Evolutionary conservation across 2,888 invertebrate genomes (phyloP).

Genomic region (Erebia palarica): DNA sequence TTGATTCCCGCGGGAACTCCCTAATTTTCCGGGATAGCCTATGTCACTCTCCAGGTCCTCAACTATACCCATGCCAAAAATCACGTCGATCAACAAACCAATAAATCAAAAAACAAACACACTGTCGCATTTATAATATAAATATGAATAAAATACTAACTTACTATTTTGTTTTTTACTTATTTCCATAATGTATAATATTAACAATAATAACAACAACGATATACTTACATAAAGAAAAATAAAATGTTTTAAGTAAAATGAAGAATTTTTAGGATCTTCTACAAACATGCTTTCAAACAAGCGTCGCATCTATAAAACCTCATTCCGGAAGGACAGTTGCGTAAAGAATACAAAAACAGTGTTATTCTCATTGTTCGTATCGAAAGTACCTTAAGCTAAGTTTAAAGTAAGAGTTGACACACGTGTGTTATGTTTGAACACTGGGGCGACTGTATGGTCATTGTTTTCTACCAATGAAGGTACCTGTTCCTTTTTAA

Average conservation of each 20-base stretch:
- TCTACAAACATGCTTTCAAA: constrained; percentile 18
- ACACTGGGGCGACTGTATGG: constrained; percentile 5
- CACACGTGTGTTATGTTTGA: constrained; percentile 45
- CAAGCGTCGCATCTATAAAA: constrained; percentile 16
- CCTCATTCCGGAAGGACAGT: constrained; percentile 37
- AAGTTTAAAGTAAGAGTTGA: constrained; percentile 51
- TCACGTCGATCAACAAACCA: no score
- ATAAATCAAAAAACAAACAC: no score
- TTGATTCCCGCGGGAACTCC: no score
- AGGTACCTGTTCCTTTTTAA: constrained; percentile 5
- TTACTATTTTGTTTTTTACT: not conserved
- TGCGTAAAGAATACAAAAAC: constrained; percentile 40
- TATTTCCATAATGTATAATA: no score
- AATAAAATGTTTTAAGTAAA: not conserved
- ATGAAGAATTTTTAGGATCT: not conserved
- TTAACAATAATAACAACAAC: not conserved
- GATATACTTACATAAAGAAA: not conserved
- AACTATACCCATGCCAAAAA: no score
- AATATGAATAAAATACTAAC: no score
- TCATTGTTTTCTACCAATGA: not conserved
- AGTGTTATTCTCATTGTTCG: constrained; percentile 46
- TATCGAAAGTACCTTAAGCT: constrained; percentile 43
- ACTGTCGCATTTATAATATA: no score
- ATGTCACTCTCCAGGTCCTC: no score
- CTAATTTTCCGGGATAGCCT: no score